Conservation (phyloP, 2,888 invertebrate species). For the Athetis lepigone region DNA sequence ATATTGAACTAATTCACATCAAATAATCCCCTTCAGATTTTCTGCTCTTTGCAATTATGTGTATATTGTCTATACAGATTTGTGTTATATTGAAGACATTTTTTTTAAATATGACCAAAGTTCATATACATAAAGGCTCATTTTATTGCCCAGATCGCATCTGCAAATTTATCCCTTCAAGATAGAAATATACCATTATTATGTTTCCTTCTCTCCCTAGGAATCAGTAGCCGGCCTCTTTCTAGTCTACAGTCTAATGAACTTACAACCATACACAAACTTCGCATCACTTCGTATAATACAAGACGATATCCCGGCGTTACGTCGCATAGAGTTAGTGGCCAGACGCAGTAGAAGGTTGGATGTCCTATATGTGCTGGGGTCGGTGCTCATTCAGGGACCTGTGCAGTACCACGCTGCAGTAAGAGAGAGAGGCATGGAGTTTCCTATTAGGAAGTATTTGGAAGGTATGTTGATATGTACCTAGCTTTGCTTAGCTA, state of each 20-base stretch:
- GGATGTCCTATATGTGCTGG: constrained; percentile 81
- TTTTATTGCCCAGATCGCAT: no score
- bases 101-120: no score
- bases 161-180: background rate
- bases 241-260: constrained; percentile 78
- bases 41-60: no score
- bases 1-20: no score
- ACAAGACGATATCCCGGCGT: constrained; percentile 73
- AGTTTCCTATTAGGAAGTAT: constrained; percentile 75
- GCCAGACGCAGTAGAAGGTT: constrained; percentile 72
- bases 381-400: constrained; percentile 72
- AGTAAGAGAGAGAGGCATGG: constrained; percentile 78
- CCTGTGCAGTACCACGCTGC: constrained; percentile 76
- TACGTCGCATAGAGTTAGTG: constrained; percentile 71
- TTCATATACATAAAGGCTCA: no score
- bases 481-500: no score
- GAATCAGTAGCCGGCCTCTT: constrained; percentile 81
- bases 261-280: constrained; percentile 77
- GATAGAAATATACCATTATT: no score
- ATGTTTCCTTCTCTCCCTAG: constrained; percentile 63
- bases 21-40: no score
- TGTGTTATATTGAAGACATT: no score
- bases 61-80: no score
- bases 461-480: constrained; percentile 74
- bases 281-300: constrained; percentile 76